These are phyloP conservation scores for Oreochromis spilurus DNA, from an alignment of 2,113 vertebrate genomes.

Conservation along the genomic window DNA sequence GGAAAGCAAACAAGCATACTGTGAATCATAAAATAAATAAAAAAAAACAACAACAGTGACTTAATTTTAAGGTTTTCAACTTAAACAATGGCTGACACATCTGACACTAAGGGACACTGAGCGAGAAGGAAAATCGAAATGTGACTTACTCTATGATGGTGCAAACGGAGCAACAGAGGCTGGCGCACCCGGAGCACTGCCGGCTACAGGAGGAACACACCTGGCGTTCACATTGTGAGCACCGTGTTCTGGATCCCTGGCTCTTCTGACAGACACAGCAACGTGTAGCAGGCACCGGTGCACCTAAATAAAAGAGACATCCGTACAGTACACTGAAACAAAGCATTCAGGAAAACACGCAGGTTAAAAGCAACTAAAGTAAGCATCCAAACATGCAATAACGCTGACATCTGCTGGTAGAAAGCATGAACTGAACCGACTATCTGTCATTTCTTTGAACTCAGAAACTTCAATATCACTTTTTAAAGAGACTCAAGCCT, in stretches of 20 bases:
- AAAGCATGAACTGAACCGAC: background rate
- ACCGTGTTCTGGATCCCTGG: slow-evolving; percentile 34
- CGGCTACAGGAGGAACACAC: slow-evolving; percentile 64
- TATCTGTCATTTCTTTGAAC: background rate
- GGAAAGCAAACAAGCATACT: background rate
- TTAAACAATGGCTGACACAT: background rate
- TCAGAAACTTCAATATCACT: background rate
- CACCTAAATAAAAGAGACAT: slow-evolving; percentile 28
- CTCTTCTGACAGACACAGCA: slow-evolving; percentile 72
- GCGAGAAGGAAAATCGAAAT: background rate
- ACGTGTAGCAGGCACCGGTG: background rate
- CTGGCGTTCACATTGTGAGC: slow-evolving; percentile 70
- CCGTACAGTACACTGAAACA: background rate
- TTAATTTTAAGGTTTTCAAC: background rate
- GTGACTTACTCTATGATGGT: slow-evolving; percentile 68
- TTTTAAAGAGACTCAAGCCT: background rate
- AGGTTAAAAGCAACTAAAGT: background rate
- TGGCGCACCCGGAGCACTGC: slow-evolving; percentile 67
- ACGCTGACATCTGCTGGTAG: slow-evolving; percentile 47
- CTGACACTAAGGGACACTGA: background rate
- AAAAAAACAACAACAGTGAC: too few relatives aligned
- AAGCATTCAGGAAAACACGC: background rate
- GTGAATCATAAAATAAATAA: background rate
- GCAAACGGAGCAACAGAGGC: slow-evolving; percentile 72
- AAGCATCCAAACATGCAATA: background rate